Conservation (phyloP, 2,113 vertebrate species). For the Chroicocephalus ridibundus region DNA sequence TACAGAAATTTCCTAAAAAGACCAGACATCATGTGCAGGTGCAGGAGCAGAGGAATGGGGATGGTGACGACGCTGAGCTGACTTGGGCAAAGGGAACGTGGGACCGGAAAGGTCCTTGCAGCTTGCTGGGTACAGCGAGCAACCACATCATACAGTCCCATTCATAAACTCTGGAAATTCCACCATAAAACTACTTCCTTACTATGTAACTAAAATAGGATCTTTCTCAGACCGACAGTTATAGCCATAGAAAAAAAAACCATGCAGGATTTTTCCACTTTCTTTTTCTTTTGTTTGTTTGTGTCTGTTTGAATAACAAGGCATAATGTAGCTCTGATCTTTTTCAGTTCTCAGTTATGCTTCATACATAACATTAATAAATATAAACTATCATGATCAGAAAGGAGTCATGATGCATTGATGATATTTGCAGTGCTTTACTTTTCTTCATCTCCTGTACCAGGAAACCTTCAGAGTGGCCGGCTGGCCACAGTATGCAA, state of each 20-base stretch:
- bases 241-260: background rate
- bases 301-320: background rate
- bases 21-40: background rate
- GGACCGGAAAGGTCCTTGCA: background rate
- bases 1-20: background rate
- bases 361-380: background rate
- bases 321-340: background rate
- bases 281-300: background rate
- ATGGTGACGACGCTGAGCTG: background rate
- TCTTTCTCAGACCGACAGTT: background rate
- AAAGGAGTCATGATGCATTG: background rate
- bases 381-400: background rate
- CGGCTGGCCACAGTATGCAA: background rate
- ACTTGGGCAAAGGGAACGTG: background rate
- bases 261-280: background rate
- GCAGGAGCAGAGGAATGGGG: background rate
- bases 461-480: background rate
- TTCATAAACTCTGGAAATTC: conserved; percentile 1
- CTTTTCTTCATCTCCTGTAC: background rate
- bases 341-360: background rate
- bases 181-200: background rate
- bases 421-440: background rate
- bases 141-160: background rate
- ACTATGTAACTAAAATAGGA: background rate
- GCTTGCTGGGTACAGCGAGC: background rate